phyloP scores from a whole-genome alignment of 1,140 invertebrate species.

The Cydia amplana region DNA sequence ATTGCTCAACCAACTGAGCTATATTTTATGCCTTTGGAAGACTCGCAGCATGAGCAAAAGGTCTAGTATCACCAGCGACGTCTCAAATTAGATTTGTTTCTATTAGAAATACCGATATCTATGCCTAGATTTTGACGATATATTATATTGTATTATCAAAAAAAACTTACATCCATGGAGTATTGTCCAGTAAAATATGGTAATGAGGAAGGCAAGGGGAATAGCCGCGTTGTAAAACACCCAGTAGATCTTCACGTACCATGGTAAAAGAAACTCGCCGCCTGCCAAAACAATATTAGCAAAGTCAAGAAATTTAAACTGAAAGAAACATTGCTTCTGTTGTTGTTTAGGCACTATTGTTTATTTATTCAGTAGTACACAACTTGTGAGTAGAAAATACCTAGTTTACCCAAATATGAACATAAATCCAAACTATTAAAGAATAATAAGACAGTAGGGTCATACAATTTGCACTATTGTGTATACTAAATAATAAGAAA shows the following conservation, averaged over 20 bases:
- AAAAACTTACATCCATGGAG: conserved; percentile 76
- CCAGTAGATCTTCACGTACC: conserved; percentile 83
- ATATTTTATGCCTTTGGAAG: too few relatives aligned
- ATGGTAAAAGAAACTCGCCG: conserved; percentile 59
- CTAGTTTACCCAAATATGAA: too few relatives aligned
- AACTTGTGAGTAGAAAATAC: not conserved
- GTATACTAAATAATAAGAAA: not conserved
- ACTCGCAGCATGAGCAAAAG: too few relatives aligned
- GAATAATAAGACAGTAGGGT: not conserved
- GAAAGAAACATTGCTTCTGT: not conserved
- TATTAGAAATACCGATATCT: too few relatives aligned
- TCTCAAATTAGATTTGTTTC: too few relatives aligned
- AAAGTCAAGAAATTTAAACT: conserved; percentile 5
- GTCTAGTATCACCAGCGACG: too few relatives aligned
- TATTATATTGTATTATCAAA: not conserved
- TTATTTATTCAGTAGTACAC: not conserved
- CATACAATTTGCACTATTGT: too few relatives aligned
- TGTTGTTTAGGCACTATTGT: not conserved
- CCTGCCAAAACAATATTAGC: conserved; percentile 48
- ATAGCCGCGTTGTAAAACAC: conserved; percentile 81
- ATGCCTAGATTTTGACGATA: not conserved
- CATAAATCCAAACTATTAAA: not conserved
- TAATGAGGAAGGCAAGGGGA: conserved; percentile 82
- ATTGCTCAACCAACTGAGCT: too few relatives aligned
- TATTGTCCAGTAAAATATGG: conserved; percentile 83